Base-by-base conservation (phyloP, 1,140 invertebrate genomes). In the Orchestia grillus region DNA sequence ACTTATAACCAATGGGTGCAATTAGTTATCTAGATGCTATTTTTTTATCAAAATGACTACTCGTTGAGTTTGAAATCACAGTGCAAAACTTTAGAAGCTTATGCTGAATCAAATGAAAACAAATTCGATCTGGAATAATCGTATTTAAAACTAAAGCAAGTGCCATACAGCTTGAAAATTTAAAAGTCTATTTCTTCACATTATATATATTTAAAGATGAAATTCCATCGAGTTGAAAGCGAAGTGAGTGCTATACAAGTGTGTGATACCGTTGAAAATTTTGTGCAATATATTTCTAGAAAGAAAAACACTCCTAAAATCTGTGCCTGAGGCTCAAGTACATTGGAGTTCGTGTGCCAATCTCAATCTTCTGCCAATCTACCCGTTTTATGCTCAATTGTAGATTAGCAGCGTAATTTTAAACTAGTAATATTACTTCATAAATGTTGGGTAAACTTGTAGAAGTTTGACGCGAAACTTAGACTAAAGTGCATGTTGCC, bases 351-450 rank as follows among this genome's bases (percentile, higher is more conserved):
- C 62, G 28, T 77, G 62, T 77, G 62, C 28, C 62, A 77, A 36
- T 77, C 62, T 77, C 62, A 77, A 77, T 36, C 62, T 36, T 77
- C 3, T 3, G 62, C 62, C 62, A 23, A 77, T 77, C 62, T 77
- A 36, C 62, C 62, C 62, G 62, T 44, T 42, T 42, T 90, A 8
- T 90, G 88, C 88, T 90, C 88, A 90, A 90, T 90, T 90, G 88
- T 90, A 90, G 88, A 42, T 90, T 90, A 90, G 88, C 43, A 42
- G n/a, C 42, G 43, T 90, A 44, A 42, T 90, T 41, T 90, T 90
- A 44, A 42, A 41, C 4, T 90, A 42, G 28, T 42, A 90, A 42
- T 90, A 43, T 41, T 44, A 42, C 43, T 90, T 90, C n/a, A 42
- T 42, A 90, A 15, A 44, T 90, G 41, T 44, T 90, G 43, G n/a